These are phyloP conservation scores for Formicarius rufipectus DNA, from an alignment of 2,113 vertebrate genomes.

Conservation along the genomic window DNA sequence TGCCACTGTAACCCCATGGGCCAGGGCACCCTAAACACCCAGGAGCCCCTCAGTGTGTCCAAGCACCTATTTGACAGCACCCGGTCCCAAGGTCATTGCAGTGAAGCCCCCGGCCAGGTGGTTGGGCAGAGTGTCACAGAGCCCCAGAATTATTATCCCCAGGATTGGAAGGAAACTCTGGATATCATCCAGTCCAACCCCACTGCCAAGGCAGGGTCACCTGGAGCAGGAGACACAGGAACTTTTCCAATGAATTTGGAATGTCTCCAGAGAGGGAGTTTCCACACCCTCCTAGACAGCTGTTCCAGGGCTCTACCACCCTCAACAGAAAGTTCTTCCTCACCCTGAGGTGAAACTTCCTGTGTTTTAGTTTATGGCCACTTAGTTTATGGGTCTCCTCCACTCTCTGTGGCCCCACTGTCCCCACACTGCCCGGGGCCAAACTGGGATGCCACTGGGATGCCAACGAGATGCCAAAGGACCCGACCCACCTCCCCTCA, in stretches of 20 bases:
- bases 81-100: neutral
- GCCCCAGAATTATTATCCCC: no score
- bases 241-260: neutral
- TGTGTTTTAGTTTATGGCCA: no score
- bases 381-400: neutral
- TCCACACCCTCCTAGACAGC: neutral
- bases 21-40: neutral
- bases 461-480: neutral
- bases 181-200: neutral
- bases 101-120: fast-evolving
- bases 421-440: neutral
- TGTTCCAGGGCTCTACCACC: neutral
- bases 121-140: neutral
- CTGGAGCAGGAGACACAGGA: neutral
- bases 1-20: fast-evolving
- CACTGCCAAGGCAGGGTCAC: neutral
- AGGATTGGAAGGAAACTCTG: neutral
- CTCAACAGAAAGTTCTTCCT: neutral
- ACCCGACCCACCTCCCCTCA: fast-evolving
- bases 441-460: neutral
- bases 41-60: neutral
- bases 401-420: fast-evolving
- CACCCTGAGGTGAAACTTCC: neutral
- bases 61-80: neutral
- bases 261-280: neutral